These are phyloP conservation scores for Sparidentex hasta DNA, from an alignment of 2,797 vertebrate genomes.

Conservation along the genomic window DNA sequence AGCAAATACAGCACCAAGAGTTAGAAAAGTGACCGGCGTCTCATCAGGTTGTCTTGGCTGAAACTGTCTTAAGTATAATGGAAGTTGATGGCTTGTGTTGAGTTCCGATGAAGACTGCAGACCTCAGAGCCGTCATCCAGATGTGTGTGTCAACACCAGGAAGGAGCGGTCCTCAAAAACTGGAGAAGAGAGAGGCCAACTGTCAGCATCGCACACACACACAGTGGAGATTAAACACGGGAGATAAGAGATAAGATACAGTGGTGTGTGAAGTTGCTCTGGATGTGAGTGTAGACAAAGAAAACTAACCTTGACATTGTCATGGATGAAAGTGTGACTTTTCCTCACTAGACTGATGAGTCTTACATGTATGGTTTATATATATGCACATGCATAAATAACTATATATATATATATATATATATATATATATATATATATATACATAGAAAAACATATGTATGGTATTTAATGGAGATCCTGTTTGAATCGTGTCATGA, in stretches of 20 bases:
- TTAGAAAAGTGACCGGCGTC: background rate
- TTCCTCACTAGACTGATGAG: background rate
- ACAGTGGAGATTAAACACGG: constrained; percentile 3
- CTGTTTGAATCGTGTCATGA: too few relatives aligned
- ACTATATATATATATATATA: too few relatives aligned
- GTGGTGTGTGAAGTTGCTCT: background rate
- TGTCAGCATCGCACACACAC: constrained; percentile 36
- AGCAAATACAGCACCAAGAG: background rate
- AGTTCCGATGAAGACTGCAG: constrained; percentile 36
- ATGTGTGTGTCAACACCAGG: constrained; percentile 50
- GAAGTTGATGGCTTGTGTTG: constrained; percentile 29
- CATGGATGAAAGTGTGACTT: background rate
- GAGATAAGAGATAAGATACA: constrained; percentile 18
- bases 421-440: too few relatives aligned
- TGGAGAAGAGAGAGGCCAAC: constrained; percentile 14
- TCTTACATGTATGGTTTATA: background rate
- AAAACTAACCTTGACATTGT: background rate
- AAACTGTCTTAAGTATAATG: background rate
- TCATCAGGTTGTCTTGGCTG: background rate
- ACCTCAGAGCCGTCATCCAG: constrained; percentile 43
- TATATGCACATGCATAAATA: too few relatives aligned
- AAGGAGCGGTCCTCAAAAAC: constrained; percentile 22
- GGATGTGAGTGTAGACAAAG: constrained; percentile 19
- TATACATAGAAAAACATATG: too few relatives aligned
- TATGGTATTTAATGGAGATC: too few relatives aligned